These are phyloP conservation scores for Drosophila suboccidentalis DNA, from an alignment of 2,888 invertebrate genomes.

Conservation along the genomic window DNA sequence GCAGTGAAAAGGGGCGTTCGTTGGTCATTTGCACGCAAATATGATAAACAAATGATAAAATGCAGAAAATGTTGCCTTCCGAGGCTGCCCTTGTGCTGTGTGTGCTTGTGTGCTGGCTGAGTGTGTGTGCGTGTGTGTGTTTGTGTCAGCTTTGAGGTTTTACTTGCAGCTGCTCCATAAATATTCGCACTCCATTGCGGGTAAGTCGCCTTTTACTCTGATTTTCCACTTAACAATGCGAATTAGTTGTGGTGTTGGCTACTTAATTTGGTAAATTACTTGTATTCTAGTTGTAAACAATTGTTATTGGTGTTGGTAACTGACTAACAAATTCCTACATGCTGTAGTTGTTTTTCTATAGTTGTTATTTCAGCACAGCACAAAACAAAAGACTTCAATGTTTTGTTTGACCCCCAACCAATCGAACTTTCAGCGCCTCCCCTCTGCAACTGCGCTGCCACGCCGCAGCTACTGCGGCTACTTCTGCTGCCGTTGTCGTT, in stretches of 20 bases:
- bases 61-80: constrained; percentile 38
- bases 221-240: constrained; percentile 24
- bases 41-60: constrained; percentile 38
- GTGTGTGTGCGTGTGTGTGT: constrained; percentile 13
- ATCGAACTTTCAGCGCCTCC: constrained; percentile 27
- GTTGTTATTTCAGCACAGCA: constrained; percentile 15
- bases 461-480: constrained; percentile 4
- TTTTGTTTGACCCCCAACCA: constrained; percentile 24
- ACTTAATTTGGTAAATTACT: constrained; percentile 21
- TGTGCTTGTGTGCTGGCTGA: constrained; percentile 18
- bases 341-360: constrained; percentile 15
- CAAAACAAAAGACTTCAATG: constrained; percentile 80
- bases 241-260: constrained; percentile 52
- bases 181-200: constrained; percentile 34
- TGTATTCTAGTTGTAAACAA: constrained; percentile 30
- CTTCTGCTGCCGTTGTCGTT: neutral
- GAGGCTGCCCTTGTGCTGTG: constrained; percentile 21
- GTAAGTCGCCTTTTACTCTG: constrained; percentile 46
- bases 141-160: constrained; percentile 20
- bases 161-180: constrained; percentile 38
- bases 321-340: constrained; percentile 39
- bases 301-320: constrained; percentile 51
- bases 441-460: constrained; percentile 28
- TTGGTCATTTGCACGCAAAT: constrained; percentile 25
- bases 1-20: constrained; percentile 41